Percentiles rank a stretch among this genome's conserved stretches.
These are phyloP conservation scores for Drosophila sucinea DNA, from an alignment of 1,140 invertebrate species.

Conservation along the genomic window DNA sequence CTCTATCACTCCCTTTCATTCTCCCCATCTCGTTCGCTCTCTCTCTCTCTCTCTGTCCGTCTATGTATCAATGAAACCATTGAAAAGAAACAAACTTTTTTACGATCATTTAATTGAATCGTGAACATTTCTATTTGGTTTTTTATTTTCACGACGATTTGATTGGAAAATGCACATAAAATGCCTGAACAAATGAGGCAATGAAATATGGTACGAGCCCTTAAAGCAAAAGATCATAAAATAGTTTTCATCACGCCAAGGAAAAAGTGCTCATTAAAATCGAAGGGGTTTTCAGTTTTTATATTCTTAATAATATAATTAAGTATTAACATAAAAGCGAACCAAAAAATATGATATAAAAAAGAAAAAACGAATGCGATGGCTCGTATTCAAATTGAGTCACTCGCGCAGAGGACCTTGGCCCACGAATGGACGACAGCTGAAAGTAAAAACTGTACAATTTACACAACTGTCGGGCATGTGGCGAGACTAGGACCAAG, in stretches of 20 bases:
- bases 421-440: conserved; percentile 39
- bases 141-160: conserved; percentile 38
- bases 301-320: conserved; percentile 35
- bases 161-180: conserved; percentile 51
- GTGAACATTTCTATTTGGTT: conserved; percentile 67
- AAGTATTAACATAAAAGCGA: conserved; percentile 12
- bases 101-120: conserved; percentile 77
- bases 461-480: conserved; percentile 68
- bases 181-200: conserved; percentile 56
- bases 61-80: conserved; percentile 25
- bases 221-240: conserved; percentile 38
- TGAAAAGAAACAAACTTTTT: conserved; percentile 51
- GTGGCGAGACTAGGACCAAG: conserved; percentile 37
- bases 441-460: conserved; percentile 79
- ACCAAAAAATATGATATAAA: not conserved
- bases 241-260: conserved; percentile 53
- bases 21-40: conserved; percentile 11
- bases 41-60: not conserved
- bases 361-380: not conserved
- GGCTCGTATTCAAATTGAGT: conserved; percentile 53
- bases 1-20: conserved; percentile 20
- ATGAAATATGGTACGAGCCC: conserved; percentile 62
- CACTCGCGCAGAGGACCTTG: conserved; percentile 15
- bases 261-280: conserved; percentile 21
- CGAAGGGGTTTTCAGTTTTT: not conserved